Conservation (phyloP, 2,797 vertebrate genomes). For the Myoxocephalus aenaeus region DNA sequence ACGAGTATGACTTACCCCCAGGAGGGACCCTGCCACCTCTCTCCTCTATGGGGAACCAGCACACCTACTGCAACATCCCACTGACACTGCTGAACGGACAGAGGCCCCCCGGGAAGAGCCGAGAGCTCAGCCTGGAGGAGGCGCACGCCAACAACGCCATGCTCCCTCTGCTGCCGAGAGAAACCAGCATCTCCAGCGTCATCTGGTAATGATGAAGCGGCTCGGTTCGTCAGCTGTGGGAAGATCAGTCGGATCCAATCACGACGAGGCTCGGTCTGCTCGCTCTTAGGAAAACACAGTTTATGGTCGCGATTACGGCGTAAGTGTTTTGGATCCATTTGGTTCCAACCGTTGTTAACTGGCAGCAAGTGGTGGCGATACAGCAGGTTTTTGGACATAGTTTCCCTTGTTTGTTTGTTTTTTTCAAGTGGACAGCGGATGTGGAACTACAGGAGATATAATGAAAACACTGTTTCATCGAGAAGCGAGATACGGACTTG, state of each 20-base stretch:
- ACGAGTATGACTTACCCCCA: slow-evolving; percentile 92
- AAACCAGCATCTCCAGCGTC: slow-evolving; percentile 99
- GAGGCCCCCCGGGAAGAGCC: slow-evolving; percentile 93
- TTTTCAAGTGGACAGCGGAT: slow-evolving; percentile 79
- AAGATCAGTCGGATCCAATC: slow-evolving; percentile 31
- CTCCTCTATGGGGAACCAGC: slow-evolving; percentile 96
- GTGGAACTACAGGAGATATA: slow-evolving; percentile 56
- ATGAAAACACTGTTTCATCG: slow-evolving; percentile 59
- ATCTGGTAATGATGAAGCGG: slow-evolving; percentile 89
- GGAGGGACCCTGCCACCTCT: slow-evolving; percentile 95
- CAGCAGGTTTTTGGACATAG: slow-evolving; percentile 76
- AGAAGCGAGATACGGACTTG: slow-evolving; percentile 61
- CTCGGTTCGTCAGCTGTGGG: slow-evolving; percentile 16
- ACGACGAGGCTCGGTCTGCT: slow-evolving; percentile 28
- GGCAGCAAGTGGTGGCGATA: slow-evolving; percentile 20
- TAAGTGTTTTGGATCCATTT: slow-evolving; percentile 35
- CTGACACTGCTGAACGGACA: slow-evolving; percentile 99
- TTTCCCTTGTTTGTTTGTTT: slow-evolving; percentile 79
- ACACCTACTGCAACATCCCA: slow-evolving; percentile 99
- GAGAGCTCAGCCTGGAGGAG: slow-evolving; percentile 96
- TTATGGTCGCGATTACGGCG: neutral
- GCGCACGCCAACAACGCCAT: slow-evolving; percentile 98
- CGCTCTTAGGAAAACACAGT: slow-evolving; percentile 32
- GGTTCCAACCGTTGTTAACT: slow-evolving; percentile 26
- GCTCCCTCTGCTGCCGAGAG: slow-evolving; percentile 96